phyloP scores from a whole-genome alignment of 1,140 invertebrate genomes.

The Choristoneura fumiferana region DNA sequence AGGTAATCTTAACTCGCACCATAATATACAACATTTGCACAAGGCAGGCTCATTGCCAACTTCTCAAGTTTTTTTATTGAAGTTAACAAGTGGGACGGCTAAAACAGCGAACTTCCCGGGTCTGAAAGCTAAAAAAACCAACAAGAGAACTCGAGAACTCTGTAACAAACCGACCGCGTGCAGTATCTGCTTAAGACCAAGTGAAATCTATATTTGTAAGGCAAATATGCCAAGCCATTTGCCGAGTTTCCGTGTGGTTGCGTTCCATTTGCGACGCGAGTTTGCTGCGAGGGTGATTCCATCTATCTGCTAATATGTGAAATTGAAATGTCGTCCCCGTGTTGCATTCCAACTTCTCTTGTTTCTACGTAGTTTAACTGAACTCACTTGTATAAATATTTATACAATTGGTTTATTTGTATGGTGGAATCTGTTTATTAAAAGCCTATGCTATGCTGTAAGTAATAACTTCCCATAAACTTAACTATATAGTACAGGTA shows the following conservation, averaged over 20 bases:
- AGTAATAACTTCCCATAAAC: too few species aligned
- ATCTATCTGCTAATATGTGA: neutral
- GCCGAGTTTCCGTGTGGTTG: slow-evolving; percentile 27
- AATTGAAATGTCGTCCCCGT: slow-evolving; percentile 5
- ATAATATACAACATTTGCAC: too few species aligned
- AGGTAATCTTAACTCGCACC: too few species aligned
- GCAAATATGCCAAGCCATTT: slow-evolving; percentile 32
- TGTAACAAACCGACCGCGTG: slow-evolving; percentile 3
- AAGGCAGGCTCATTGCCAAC: too few species aligned
- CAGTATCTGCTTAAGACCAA: slow-evolving; percentile 12
- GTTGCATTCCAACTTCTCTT: neutral
- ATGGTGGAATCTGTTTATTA: too few species aligned
- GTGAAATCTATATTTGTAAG: slow-evolving; percentile 26
- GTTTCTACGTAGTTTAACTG: too few species aligned
- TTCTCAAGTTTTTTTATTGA: too few species aligned
- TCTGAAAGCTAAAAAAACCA: slow-evolving; percentile 2
- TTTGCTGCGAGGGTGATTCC: neutral
- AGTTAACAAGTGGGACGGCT: too few species aligned
- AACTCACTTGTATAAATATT: too few species aligned
- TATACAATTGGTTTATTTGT: too few species aligned
- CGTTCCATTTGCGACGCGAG: slow-evolving; percentile 25
- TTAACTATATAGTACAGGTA: too few species aligned
- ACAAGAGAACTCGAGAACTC: slow-evolving; percentile 7
- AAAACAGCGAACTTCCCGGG: neutral
- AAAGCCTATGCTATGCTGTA: too few species aligned